These are phyloP conservation scores for Orthonevra nobilis DNA, from an alignment of 2,888 invertebrate species.

Conservation along the genomic window DNA sequence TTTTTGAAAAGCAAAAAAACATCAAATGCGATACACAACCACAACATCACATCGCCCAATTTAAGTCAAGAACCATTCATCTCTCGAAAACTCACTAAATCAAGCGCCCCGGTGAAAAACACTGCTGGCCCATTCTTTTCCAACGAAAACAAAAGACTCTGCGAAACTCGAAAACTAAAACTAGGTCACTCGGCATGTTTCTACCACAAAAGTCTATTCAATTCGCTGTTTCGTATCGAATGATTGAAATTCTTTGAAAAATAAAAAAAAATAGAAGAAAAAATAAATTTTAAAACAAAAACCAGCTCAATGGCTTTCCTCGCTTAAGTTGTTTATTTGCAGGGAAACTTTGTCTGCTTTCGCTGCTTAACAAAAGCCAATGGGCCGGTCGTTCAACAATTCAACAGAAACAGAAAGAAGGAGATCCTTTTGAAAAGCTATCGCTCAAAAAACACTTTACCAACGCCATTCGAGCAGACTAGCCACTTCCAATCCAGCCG, in stretches of 20 bases:
- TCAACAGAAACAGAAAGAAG: constrained; percentile 5
- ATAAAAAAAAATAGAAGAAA: too few relatives aligned
- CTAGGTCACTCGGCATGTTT: constrained; percentile 27
- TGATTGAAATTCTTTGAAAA: constrained; percentile 36
- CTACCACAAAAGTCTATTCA: background rate
- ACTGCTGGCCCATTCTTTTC: too few relatives aligned
- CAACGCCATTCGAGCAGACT: constrained; percentile 12
- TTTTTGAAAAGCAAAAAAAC: too few relatives aligned
- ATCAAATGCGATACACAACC: too few relatives aligned
- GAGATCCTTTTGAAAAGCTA: constrained; percentile 39
- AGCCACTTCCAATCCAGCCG: constrained; percentile 9
- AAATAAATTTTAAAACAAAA: too few relatives aligned
- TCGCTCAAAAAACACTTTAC: constrained; percentile 45
- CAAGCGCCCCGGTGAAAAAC: too few relatives aligned
- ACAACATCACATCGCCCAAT: too few relatives aligned
- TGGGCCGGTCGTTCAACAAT: constrained; percentile 1
- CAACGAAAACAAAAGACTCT: too few relatives aligned
- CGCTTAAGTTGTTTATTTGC: constrained; percentile 22
- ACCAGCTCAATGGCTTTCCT: background rate
- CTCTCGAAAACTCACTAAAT: too few relatives aligned
- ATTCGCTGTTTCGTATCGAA: constrained; percentile 10
- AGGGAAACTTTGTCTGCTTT: constrained; percentile 32
- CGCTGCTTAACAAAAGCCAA: constrained; percentile 15
- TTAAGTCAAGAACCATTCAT: too few relatives aligned
- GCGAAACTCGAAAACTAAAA: constrained; percentile 12